Evolutionary conservation across 2,888 invertebrate genomes (phyloP).

Genomic region (Mantis religiosa): DNA sequence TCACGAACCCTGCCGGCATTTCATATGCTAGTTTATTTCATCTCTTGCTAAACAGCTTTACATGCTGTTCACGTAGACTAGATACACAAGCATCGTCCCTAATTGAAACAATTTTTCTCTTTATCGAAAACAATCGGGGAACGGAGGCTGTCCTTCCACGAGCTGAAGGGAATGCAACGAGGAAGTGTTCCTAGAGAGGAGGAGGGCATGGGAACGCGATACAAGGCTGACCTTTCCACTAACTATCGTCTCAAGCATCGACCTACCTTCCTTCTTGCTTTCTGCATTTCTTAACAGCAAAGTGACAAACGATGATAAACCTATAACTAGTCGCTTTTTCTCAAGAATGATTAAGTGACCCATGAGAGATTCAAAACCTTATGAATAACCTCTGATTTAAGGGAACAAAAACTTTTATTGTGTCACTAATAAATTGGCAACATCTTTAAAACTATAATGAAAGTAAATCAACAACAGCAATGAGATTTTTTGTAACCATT

Average conservation of each 20-base stretch:
- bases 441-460: no score
- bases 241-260: not conserved
- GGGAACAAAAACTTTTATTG: no score
- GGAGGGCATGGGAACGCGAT: not conserved
- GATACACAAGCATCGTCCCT: not conserved
- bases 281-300: no score
- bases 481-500: no score
- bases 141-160: not conserved
- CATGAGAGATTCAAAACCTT: no score
- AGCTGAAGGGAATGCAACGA: not conserved
- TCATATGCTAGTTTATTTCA: not conserved
- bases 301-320: no score
- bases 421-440: no score
- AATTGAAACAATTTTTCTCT: not conserved
- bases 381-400: no score
- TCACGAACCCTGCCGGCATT: not conserved
- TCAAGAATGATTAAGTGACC: no score
- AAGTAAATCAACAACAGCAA: no score
- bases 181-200: not conserved
- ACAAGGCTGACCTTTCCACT: not conserved
- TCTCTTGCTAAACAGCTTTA: not conserved
- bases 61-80: not conserved
- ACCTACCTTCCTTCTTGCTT: not conserved
- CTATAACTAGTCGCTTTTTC: no score
- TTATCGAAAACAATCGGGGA: not conserved